These are phyloP conservation scores for Nothura maculosa DNA, from an alignment of 2,797 vertebrate genomes.

Conservation along the genomic window DNA sequence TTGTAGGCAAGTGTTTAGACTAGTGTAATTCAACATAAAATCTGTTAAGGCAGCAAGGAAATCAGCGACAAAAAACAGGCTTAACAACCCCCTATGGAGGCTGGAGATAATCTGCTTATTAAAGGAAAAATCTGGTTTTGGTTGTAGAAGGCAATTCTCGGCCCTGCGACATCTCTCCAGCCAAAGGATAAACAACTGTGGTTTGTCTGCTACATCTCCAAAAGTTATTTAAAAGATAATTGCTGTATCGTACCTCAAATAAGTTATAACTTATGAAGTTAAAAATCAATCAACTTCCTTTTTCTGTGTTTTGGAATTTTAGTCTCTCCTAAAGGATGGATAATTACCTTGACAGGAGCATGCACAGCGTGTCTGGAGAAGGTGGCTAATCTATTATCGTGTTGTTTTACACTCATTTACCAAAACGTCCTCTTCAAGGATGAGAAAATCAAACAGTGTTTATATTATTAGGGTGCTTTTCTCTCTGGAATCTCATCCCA, in stretches of 20 bases:
- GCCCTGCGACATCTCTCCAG: not conserved
- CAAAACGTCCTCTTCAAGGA: not conserved
- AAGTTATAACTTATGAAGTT: not conserved
- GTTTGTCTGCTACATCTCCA: not conserved
- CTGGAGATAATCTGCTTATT: not conserved
- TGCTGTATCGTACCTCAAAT: not conserved
- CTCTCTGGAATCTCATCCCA: not conserved
- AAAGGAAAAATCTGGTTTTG: not conserved
- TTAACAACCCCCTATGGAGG: not conserved
- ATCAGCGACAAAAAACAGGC: not conserved
- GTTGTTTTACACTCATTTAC: not conserved
- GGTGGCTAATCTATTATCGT: not conserved
- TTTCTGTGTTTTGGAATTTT: not conserved
- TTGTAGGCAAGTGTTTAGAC: not conserved
- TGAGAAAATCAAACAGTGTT: not conserved
- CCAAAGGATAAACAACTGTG: not conserved
- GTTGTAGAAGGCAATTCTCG: not conserved
- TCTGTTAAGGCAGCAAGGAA: accelerated
- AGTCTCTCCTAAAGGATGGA: not conserved
- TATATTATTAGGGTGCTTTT: not conserved
- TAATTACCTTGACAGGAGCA: not conserved
- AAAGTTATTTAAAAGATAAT: not conserved
- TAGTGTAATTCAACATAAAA: not conserved
- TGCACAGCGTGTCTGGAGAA: not conserved
- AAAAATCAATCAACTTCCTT: not conserved